phyloP scores from a whole-genome alignment of 2,888 invertebrate genomes.

The Clostera curtula region DNA sequence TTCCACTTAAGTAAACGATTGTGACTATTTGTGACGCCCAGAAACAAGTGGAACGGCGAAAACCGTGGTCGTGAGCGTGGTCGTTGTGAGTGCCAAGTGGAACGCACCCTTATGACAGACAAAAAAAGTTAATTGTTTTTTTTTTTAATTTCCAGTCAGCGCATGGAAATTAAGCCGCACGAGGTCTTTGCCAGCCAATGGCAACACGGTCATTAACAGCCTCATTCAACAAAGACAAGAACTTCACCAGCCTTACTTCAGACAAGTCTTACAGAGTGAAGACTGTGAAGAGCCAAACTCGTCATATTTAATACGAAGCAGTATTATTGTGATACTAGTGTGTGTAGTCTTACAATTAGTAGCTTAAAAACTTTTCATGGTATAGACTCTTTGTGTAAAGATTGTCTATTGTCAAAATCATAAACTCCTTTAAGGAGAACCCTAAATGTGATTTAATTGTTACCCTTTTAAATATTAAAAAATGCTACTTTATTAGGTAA shows the following conservation, averaged over 20 bases:
- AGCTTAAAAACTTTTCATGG: slow-evolving; percentile 17
- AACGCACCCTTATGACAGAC: no score
- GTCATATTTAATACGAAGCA: slow-evolving; percentile 41
- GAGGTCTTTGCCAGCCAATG: slow-evolving; percentile 25
- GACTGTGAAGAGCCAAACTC: slow-evolving; percentile 51
- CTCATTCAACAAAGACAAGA: slow-evolving; percentile 34
- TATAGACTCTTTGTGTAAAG: background rate
- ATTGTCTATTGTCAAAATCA: background rate
- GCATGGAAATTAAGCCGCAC: slow-evolving; percentile 55
- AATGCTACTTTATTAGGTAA: no score
- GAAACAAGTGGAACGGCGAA: no score
- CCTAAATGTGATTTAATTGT: no score
- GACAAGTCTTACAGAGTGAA: slow-evolving; percentile 32
- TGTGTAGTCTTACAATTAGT: slow-evolving; percentile 37
- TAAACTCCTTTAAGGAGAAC: no score
- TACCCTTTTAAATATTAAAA: no score
- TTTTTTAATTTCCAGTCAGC: slow-evolving; percentile 38
- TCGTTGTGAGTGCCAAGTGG: no score
- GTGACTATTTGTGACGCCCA: no score
- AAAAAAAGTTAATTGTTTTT: background rate
- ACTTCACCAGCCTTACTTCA: slow-evolving; percentile 45
- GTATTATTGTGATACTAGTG: slow-evolving; percentile 44
- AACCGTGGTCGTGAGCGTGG: no score
- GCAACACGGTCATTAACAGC: slow-evolving; percentile 25
- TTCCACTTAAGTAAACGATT: no score